Evolutionary conservation across 2,888 invertebrate genomes (phyloP).

Genomic region (Cetonia aurata): DNA sequence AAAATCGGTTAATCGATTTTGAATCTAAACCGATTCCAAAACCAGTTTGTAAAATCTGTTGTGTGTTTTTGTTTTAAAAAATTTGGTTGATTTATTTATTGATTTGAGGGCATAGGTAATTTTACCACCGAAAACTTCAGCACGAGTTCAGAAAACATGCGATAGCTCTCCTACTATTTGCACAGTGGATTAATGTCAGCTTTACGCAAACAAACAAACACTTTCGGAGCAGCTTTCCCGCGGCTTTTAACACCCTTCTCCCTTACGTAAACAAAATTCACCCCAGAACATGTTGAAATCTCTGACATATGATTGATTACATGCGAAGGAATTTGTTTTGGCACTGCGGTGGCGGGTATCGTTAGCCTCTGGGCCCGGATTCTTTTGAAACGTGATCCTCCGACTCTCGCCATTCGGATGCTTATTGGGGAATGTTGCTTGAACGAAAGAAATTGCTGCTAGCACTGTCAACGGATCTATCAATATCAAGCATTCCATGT

Average conservation of each 20-base stretch:
- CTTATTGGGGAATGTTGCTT: slow-evolving; percentile 8
- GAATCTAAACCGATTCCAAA: too few relatives aligned
- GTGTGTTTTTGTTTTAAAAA: too few relatives aligned
- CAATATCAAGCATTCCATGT: slow-evolving; percentile 14
- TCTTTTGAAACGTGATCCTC: slow-evolving; percentile 32
- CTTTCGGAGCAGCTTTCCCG: slow-evolving; percentile 23
- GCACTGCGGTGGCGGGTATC: slow-evolving; percentile 16
- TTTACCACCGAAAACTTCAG: too few relatives aligned
- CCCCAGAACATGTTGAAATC: slow-evolving; percentile 25
- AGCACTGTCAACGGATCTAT: slow-evolving; percentile 29
- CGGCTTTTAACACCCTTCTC: slow-evolving; percentile 30
- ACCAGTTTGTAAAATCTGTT: too few relatives aligned
- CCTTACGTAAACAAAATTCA: slow-evolving; percentile 30
- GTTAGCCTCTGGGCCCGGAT: neutral
- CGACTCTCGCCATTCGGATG: slow-evolving; percentile 20
- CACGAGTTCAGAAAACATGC: too few relatives aligned
- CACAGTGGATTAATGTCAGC: slow-evolving; percentile 12
- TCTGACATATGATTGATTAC: slow-evolving; percentile 40
- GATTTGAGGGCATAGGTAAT: too few relatives aligned
- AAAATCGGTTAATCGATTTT: too few relatives aligned
- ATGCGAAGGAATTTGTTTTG: slow-evolving; percentile 39
- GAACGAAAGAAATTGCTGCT: slow-evolving; percentile 5
- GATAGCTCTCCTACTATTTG: neutral
- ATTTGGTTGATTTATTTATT: too few relatives aligned
- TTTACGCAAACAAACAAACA: slow-evolving; percentile 22